Base-by-base conservation (phyloP, 1,140 invertebrate genomes). In the Hylyphantes graminicola region DNA sequence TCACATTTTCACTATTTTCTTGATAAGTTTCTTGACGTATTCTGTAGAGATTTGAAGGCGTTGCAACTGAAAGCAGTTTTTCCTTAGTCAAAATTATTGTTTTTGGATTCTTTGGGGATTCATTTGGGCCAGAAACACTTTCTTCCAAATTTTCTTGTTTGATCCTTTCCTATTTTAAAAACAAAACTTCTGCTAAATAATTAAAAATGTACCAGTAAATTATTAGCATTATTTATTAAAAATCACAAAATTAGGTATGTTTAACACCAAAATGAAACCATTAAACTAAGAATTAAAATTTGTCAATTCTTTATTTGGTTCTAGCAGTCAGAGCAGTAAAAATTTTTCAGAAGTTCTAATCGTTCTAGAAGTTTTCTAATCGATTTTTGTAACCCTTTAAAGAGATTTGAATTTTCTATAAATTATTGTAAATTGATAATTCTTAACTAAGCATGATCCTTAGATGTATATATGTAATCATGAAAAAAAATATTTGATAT, bases 31-130 rank as follows among this genome's bases (percentile, higher is more conserved):
- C 72, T 74, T 15, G 48, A 13, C 10, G 11, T 17, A n/a, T 72
- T 51, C 51, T 61, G 35, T 81, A 81, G 15, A 6, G 12, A 65
- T 72, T 81, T 19, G 35, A 72, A n/a, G 78, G 78, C n/a, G 65
- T 72, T 21, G 70, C 50, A 6, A 81, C 54, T 54, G 21, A 35
- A 19, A 78, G 63, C 53, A 78, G 7, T 51, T 67, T 17, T 67
- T 78, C 64, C 21, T 57, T 4, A 4, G n/a, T n/a, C 6, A 51
- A 3, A 4, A 21, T 11, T 51, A 19, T 48, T 51, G 21, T 7
- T 78, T 67, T 35, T 54, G 51, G 17, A 19, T 76, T 55, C 17
- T 57, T n/a, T 0, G 9, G 9, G 19, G 59, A 53, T 76, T 61
- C 15, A 64, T 64, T 64, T 50, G 57, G 0, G 55, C 6, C 17